These are phyloP conservation scores for Orgyia antiqua DNA, from an alignment of 2,888 invertebrate genomes.

Conservation along the genomic window DNA sequence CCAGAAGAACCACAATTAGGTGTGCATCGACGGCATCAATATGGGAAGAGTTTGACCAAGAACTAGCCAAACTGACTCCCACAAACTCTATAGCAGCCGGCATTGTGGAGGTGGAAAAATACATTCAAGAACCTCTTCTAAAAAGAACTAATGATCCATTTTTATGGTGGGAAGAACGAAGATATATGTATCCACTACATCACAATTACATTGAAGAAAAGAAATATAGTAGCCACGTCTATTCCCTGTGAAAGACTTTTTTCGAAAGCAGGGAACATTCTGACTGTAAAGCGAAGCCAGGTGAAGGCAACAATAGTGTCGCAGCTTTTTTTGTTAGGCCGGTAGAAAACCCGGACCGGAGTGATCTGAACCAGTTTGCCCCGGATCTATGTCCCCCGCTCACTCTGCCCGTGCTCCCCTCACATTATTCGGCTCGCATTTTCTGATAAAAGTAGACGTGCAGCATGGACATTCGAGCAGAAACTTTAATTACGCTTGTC, in stretches of 20 bases:
- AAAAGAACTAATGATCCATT: not conserved
- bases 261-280: no score
- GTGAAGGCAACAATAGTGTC: not conserved
- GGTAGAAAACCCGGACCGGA: no score
- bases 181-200: not conserved
- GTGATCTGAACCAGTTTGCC: no score
- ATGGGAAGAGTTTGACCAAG: conserved; percentile 5
- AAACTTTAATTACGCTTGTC: no score
- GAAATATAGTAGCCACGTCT: not conserved
- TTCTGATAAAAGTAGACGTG: not conserved
- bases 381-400: no score
- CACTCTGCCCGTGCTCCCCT: no score
- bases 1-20: not conserved
- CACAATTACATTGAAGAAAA: not conserved
- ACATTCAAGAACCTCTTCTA: conserved; percentile 5
- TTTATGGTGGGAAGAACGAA: not conserved
- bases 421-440: not conserved
- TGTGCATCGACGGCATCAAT: not conserved
- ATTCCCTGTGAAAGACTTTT: no score
- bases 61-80: conserved; percentile 1
- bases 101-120: conserved; percentile 9
- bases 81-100: conserved; percentile 6
- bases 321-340: not conserved
- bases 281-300: not conserved
- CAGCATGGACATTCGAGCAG: not conserved